phyloP scores from a whole-genome alignment of 2,113 vertebrate species.

The Anolis carolinensis region DNA sequence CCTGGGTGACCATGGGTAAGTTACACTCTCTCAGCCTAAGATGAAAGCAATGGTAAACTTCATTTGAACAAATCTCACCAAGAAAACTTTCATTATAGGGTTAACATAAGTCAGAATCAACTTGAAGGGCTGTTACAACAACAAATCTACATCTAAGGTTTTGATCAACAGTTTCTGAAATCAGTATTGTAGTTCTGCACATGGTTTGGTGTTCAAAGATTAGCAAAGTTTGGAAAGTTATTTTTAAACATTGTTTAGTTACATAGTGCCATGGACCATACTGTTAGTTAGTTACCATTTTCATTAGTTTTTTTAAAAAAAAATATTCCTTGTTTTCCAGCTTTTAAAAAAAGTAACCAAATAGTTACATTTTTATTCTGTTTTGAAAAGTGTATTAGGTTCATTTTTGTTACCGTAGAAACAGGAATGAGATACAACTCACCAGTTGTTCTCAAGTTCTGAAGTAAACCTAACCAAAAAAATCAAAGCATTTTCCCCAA shows the following conservation, averaged over 20 bases:
- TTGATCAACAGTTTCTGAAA: neutral
- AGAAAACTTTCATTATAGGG: no score
- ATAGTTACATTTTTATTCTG: neutral
- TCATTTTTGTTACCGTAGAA: neutral
- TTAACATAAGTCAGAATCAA: no score
- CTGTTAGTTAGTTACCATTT: no score
- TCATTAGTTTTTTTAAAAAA: no score
- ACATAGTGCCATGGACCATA: neutral
- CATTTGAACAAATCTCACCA: no score
- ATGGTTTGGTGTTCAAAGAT: neutral
- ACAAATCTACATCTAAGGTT: neutral
- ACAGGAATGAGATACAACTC: neutral
- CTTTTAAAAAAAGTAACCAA: neutral
- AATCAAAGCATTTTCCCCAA: neutral
- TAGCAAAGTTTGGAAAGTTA: neutral
- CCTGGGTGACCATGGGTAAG: no score
- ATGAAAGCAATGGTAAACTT: no score
- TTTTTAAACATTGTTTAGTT: neutral
- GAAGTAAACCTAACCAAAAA: neutral
- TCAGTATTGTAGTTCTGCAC: neutral
- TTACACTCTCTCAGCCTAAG: no score
- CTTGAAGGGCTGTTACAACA: no score
- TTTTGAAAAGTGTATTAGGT: neutral
- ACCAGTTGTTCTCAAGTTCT: neutral
- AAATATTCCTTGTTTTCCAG: no score